phyloP scores from a whole-genome alignment of 1,140 invertebrate genomes.

The Manduca sexta region DNA sequence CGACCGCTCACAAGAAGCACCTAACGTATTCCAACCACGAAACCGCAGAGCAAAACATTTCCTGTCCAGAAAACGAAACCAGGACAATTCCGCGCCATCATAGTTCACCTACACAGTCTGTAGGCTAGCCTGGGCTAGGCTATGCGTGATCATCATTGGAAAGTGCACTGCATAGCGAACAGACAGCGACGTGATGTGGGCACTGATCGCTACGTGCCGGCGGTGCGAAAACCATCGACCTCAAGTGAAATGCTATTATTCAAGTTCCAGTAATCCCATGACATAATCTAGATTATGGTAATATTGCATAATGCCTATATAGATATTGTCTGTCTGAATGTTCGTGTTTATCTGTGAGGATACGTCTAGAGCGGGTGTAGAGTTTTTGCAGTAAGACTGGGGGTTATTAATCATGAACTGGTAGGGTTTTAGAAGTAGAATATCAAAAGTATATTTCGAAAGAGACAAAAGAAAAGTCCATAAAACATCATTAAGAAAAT shows the following conservation, averaged over 20 bases:
- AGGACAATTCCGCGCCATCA: conserved; percentile 27
- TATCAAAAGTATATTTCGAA: too few relatives aligned
- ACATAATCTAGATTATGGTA: conserved; percentile 62
- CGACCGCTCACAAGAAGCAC: too few relatives aligned
- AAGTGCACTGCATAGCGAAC: conserved; percentile 59
- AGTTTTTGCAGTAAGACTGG: too few relatives aligned
- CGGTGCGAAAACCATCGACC: conserved; percentile 24
- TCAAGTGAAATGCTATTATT: conserved; percentile 51
- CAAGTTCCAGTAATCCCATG: conserved; percentile 65
- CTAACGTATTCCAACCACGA: too few relatives aligned
- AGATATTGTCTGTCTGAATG: too few relatives aligned
- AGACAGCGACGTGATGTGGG: conserved; percentile 41
- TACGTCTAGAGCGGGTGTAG: too few relatives aligned
- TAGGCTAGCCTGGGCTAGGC: conserved; percentile 37
- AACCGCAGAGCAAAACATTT: too few relatives aligned
- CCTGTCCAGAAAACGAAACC: conserved; percentile 5
- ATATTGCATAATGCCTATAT: conserved; percentile 5
- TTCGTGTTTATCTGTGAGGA: too few relatives aligned
- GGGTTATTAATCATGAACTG: too few relatives aligned
- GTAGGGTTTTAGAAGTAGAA: too few relatives aligned
- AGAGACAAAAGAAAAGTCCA: too few relatives aligned
- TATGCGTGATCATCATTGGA: conserved; percentile 34
- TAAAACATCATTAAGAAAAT: too few relatives aligned
- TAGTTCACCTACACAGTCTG: conserved; percentile 53
- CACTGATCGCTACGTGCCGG: conserved; percentile 1